Base-by-base conservation (phyloP, 2,113 vertebrate species). In the Papio anubis region DNA sequence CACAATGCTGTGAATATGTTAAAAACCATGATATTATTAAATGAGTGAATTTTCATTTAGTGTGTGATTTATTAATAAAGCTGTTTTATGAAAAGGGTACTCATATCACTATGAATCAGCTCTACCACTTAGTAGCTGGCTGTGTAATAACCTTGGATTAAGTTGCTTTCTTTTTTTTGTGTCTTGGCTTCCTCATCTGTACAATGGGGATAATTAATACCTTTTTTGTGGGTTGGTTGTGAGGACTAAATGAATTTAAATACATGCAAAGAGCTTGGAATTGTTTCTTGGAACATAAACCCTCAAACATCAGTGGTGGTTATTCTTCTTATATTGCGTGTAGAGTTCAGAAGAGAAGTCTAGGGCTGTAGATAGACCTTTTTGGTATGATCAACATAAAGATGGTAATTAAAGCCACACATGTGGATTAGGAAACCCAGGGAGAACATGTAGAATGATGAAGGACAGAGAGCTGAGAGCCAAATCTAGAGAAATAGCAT, bases 281-380 rank as follows among this genome's bases (percentile, higher is more conserved):
- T 93, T 93, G 43, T 91, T 10, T 45, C 96, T 97, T 93, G 82
- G 38, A 88, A 59, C 70, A 35, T 52, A 61, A 96, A 43, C 52
- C 38, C 32, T 88, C 57, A 88, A 45, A 76, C 88, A 45, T 79
- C 55, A 88, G 5, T 76, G 32, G 23, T 78, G 50, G 57, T 64
- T 5, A 61, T 43, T 85, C 45, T 82, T 82, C 38, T 61, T 83
- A 45, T 11, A 2, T 66, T 61, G 25, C 75, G 7, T 93, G 45
- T 80, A 85, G 57, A 52, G 12, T 20, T 45, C 27, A 94, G 40
- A 91, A 76, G 79, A 73, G 52, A 87, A 59, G 10, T 66, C 38
- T 80, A 16, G 23, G 30, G 3, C 64, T 90, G 43, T 52, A 93
- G 83, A 70, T 76, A 61, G 2, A 52, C 18, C 48, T 38, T 78